Evolutionary conservation across 1,140 invertebrate genomes (phyloP), one percentile per base, ranked within the genome.

Genomic region (Drosophila watanabei): DNA sequence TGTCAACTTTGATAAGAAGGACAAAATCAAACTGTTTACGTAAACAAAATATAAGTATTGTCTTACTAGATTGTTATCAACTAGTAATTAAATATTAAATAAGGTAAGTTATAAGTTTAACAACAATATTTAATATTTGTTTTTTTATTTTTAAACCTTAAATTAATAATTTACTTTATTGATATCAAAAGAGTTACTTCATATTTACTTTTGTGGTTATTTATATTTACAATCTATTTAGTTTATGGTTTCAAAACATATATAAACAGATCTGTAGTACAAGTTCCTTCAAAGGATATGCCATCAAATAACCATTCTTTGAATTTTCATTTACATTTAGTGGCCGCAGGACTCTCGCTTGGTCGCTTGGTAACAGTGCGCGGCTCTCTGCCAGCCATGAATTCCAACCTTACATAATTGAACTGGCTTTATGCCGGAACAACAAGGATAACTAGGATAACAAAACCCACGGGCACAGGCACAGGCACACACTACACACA

Each of bases 341-440:
- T 30, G 32, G 60, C 58, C 39, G 37, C 54, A 64, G 54, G 32
- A 58, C 49, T 37, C 30, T 32, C 20, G 37, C n/a, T 13, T 51
- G 48, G 62, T 66, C 43, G 65, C 69, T 45, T 71, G 52, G 70
- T 59, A 72, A 72, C 70, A 72, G 52, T 37, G 52, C 18, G 28
- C 5, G 43, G 5, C 16, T 11, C 64, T 48, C 8, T 52, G 62
- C 45, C 59, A 65, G 62, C 35, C 39, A 46, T 71, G 49, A 71
- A 71, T 71, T 46, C 49, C 49, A 61, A 39, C 56, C 71, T 73
- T 73, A 73, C 59, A 82, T 83, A 83, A 79, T 83, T 82, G 75
- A 83, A 61, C 58, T 46, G 43, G 39, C 69, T 49, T 76, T 76
- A 46, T 57, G 49, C 59, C 46, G 52, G 33, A 49, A 59, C 20